Conservation (phyloP, 2,888 invertebrate genomes). For the Phalera bucephala region DNA sequence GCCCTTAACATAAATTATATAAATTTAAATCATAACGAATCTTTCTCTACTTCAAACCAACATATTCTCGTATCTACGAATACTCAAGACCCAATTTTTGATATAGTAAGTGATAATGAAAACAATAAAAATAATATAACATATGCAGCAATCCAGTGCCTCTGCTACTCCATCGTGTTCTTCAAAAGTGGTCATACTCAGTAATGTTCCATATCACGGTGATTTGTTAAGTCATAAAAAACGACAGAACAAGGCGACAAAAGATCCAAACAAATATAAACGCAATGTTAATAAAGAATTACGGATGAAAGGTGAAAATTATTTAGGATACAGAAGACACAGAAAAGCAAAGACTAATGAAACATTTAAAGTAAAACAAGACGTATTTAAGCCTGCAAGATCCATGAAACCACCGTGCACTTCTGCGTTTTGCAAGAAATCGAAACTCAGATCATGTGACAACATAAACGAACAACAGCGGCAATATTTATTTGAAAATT, state of each 20-base stretch:
- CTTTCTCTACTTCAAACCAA: no score
- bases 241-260: conserved; percentile 22
- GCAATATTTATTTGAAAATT: no score
- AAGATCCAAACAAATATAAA: conserved; percentile 22
- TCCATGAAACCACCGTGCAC: conserved; percentile 20
- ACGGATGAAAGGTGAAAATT: conserved; percentile 19
- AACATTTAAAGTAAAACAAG: conserved; percentile 22
- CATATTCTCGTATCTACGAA: no score
- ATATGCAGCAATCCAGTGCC: conserved; percentile 14
- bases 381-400: conserved; percentile 25
- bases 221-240: conserved; percentile 23
- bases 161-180: conserved; percentile 21
- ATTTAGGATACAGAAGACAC: conserved; percentile 23
- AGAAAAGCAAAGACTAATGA: conserved; percentile 20
- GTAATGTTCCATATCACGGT: conserved; percentile 21
- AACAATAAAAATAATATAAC: no score
- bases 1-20: no score
- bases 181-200: conserved; percentile 24
- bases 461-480: no score
- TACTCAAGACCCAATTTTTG: no score
- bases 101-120: no score
- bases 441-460: no score
- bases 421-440: no score
- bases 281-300: conserved; percentile 10
- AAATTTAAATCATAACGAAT: no score